Conservation (phyloP, 1,140 invertebrate genomes). For the Drosophila sechellia region DNA sequence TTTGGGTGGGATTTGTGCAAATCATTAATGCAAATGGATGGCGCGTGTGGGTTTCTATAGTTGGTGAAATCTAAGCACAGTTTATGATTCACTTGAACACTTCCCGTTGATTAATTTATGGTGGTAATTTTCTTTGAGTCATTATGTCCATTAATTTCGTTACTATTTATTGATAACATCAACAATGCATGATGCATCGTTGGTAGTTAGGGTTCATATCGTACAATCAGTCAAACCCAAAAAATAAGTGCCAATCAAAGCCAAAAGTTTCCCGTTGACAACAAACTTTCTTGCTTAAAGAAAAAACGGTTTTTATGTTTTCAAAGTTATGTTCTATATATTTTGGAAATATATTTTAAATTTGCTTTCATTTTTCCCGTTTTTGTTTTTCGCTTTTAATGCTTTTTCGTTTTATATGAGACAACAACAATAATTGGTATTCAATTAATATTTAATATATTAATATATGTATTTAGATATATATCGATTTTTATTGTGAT, state of each 20-base stretch:
- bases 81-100: constrained; percentile 9
- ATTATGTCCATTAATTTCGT: neutral
- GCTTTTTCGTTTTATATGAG: constrained; percentile 58
- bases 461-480: constrained; percentile 65
- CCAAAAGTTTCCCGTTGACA: neutral
- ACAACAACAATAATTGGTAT: constrained; percentile 82
- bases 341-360: constrained; percentile 64
- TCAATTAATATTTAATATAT: constrained; percentile 81
- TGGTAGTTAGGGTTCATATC: neutral
- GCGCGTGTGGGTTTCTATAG: constrained; percentile 27
- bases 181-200: constrained; percentile 9
- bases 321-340: constrained; percentile 78
- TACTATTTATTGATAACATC: neutral
- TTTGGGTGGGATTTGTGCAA: constrained; percentile 15
- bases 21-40: constrained; percentile 43
- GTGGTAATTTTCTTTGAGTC: neutral
- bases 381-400: constrained; percentile 22
- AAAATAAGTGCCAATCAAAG: constrained; percentile 2
- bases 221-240: neutral
- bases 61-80: neutral
- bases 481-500: constrained; percentile 51
- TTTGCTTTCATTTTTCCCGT: constrained; percentile 52
- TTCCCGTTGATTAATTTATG: constrained; percentile 5
- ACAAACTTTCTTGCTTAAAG: neutral
- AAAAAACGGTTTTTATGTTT: constrained; percentile 51